phyloP scores from a whole-genome alignment of 1,140 invertebrate species.

The Lanistes nyassanus region DNA sequence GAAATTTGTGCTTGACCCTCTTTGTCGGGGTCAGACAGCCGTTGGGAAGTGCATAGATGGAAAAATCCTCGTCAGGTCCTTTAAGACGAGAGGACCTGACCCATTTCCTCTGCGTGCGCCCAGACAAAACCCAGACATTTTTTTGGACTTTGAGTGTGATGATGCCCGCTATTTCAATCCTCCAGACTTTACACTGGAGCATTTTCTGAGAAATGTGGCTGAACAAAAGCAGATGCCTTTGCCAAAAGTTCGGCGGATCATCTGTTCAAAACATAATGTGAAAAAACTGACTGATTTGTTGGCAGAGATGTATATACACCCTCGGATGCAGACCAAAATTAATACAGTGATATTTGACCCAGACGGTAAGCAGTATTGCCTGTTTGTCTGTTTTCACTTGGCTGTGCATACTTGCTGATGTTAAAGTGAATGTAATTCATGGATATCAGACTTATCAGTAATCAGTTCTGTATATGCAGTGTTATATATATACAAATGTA shows the following conservation, averaged over 20 bases:
- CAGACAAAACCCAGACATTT: constrained; percentile 43
- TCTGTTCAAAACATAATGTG: constrained; percentile 61
- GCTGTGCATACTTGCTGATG: background rate
- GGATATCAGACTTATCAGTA: background rate
- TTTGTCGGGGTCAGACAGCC: constrained; percentile 53
- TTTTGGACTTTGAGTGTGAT: constrained; percentile 47
- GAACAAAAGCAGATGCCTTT: constrained; percentile 47
- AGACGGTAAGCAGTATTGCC: constrained; percentile 39
- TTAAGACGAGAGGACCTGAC: constrained; percentile 59
- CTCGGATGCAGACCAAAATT: constrained; percentile 28
- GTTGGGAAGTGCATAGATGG: constrained; percentile 60
- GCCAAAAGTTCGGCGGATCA: constrained; percentile 39
- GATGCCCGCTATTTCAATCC: constrained; percentile 54
- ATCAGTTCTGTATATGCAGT: background rate
- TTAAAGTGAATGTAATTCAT: background rate
- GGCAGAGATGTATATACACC: constrained; percentile 38
- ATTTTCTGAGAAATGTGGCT: constrained; percentile 54
- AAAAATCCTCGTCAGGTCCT: constrained; percentile 55
- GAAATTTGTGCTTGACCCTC: constrained; percentile 60
- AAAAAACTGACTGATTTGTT: constrained; percentile 60
- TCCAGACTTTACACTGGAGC: constrained; percentile 60
- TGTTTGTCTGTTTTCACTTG: background rate
- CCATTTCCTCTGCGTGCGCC: constrained; percentile 49
- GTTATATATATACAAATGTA: constrained; percentile 10
- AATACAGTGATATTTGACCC: constrained; percentile 44